Base-by-base conservation (phyloP, 2,113 vertebrate species). In the Vombatus ursinus region DNA sequence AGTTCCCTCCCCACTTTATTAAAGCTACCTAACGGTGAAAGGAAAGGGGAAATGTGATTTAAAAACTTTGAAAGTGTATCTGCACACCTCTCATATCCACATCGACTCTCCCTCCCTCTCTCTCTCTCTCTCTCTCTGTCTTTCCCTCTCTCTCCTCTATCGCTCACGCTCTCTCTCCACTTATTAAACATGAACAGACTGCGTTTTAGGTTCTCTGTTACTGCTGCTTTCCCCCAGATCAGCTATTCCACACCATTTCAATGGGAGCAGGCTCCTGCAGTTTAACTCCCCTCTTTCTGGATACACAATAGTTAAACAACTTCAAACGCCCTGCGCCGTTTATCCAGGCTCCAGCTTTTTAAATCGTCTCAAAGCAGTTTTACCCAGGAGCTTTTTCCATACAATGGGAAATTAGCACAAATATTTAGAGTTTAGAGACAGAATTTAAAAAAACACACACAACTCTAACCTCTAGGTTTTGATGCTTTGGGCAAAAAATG, bases 321-420 rank as follows among this genome's bases (percentile, higher is more conserved):
- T 97, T 97, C 95, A 97, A 97, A 97, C 53, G 52, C n/a, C 49
- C 0, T 37, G 52, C 89, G 49, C 91, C 24, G 47, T 50, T 96
- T 90, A 23, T 61, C 0, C 2, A 90, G 89, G 37, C 28, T 91
- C 91, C 47, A 94, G 95, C 92, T 97, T 28, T 96, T 94, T 77
- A 12, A 54, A 12, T 0, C 4, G 9, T n/a, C 96, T 94, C 61
- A 52, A 91, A 24, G 16, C 91, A 16, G 92, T 94, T 94, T 92
- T 31, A 1, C 90, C 50, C 54, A 57, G 91, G 94, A 96, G 92
- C 95, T 93, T 96, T 97, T 97, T 96, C 97, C 96, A 92, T 98
- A 97, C 98, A 98, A 96, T 97, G 92, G 95, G 77, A 97, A 97
- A 97, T 98, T 97, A 97, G 96, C 97, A 97, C 97, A 97, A 94